A percentile compares a stretch with the other conserved stretches of the same genome.
Conservation (phyloP, 1,140 invertebrate species). For the Choristoneura fumiferana region DNA sequence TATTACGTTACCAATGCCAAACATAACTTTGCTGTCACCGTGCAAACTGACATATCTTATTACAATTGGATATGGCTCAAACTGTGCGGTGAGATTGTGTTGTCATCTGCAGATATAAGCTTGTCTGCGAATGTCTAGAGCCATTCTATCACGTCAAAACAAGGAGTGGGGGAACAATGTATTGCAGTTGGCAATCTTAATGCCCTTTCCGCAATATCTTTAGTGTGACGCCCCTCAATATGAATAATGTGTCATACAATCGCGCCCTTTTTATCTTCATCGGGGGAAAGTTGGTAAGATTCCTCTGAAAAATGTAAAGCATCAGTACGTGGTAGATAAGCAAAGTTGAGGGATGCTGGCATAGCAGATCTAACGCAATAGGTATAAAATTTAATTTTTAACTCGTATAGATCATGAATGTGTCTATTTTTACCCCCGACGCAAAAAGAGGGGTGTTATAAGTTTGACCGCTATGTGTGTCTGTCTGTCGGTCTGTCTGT, state of each 20-base stretch:
- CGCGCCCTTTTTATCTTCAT: constrained; percentile 59
- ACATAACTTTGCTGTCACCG: background rate
- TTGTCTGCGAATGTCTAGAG: constrained; percentile 53
- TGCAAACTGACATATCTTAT: constrained; percentile 20
- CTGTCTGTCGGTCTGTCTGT: no score
- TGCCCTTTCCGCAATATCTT: constrained; percentile 75
- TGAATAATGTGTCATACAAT: constrained; percentile 73
- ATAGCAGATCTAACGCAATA: background rate
- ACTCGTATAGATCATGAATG: no score
- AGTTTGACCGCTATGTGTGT: no score
- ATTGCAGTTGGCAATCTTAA: constrained; percentile 75
- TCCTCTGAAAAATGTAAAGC: constrained; percentile 30
- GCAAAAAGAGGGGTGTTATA: no score
- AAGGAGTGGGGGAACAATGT: constrained; percentile 65
- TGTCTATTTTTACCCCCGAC: no score
- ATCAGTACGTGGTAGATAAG: constrained; percentile 19
- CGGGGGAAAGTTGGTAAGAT: constrained; percentile 39
- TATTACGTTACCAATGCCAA: constrained; percentile 57
- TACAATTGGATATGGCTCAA: constrained; percentile 24
- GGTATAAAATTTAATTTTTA: no score
- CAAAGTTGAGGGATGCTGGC: background rate
- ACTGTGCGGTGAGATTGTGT: constrained; percentile 6
- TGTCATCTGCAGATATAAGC: constrained; percentile 26
- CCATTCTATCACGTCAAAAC: constrained; percentile 72
- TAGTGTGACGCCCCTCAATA: constrained; percentile 69